Base-by-base conservation (phyloP, 2,113 vertebrate genomes). In the Sclerurus mexicanus region DNA sequence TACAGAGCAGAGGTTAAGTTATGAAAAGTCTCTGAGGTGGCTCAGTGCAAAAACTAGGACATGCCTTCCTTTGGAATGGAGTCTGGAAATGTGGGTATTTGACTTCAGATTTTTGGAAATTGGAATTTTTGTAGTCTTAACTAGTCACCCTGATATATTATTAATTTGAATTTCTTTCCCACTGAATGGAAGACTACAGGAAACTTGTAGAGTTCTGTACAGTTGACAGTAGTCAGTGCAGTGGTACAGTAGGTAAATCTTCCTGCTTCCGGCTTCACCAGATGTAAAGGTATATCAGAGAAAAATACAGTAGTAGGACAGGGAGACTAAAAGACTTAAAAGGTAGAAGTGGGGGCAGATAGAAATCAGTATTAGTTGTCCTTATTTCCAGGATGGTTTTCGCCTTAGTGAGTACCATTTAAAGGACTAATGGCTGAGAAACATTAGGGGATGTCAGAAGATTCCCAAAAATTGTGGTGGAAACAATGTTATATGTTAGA, bases 91-190 rank as follows among this genome's bases (percentile, higher is more conserved):
- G 3, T 37, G 23, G 22, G 6, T 72, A 60, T 49, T 78, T 62
- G 9, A 14, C 37, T 62, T 87, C n/a, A 50, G 25, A 10, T 75
- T 85, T 68, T 25, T 89, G 49, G 28, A 56, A 50, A 69, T 39
- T 37, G 0, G 0, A 14, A 4, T 9, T 72, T 73, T 66, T 25
- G 8, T 44, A 40, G 19, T 44, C 47, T 64, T 71, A 37, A 28
- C 35, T 85, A 0, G n/a, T 72, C 25, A 73, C 16, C 5, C 7
- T 5, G 1, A 14, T 77, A 7, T 2, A 58, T 66, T 86, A 58
- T 66, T 86, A 17, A 31, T 77, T 58, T 55, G 14, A 59, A 86
- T 92, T 88, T 87, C 17, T 16, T 5, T 55, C 8, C 6, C 16
- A 44, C 27, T 53, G 33, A 83, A 27, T 7, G 46, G 50, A 85